These are phyloP conservation scores for Drosophila neocordata DNA, from an alignment of 1,140 invertebrate species.

Conservation along the genomic window DNA sequence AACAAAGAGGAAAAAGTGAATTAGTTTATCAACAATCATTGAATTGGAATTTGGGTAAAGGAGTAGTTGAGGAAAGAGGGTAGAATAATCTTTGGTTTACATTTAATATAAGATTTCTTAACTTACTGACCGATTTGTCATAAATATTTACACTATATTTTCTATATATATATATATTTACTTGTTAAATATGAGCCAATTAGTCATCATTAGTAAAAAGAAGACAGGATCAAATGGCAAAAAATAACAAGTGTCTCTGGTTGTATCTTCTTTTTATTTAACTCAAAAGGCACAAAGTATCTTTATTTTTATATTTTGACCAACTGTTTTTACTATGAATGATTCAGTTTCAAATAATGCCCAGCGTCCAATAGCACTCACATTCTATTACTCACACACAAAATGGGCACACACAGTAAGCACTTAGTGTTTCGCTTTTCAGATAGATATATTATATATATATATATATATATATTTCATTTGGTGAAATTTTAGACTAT, in stretches of 20 bases:
- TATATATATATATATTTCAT: slow-evolving; percentile 31
- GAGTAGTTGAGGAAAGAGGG: not conserved
- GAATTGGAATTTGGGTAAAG: too few species aligned
- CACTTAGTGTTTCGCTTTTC: slow-evolving; percentile 49
- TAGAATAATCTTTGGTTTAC: not conserved
- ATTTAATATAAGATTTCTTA: not conserved
- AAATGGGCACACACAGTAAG: slow-evolving; percentile 30
- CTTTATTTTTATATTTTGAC: not conserved
- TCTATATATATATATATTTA: too few species aligned
- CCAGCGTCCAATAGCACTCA: slow-evolving; percentile 8
- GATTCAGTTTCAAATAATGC: slow-evolving; percentile 28
- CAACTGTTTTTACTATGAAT: slow-evolving; percentile 25
- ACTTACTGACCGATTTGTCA: slow-evolving; percentile 8
- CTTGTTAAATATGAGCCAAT: not conserved
- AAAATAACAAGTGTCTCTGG: not conserved
- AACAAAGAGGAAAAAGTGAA: not conserved
- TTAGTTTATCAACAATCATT: not conserved
- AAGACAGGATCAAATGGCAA: too few species aligned
- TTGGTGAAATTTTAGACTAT: slow-evolving; percentile 72
- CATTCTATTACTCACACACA: slow-evolving; percentile 45
- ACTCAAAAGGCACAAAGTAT: not conserved
- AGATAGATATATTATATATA: slow-evolving; percentile 12
- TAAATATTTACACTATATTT: not conserved
- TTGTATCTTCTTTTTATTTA: not conserved
- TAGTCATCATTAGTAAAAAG: not conserved